Evolutionary conservation across 1,140 invertebrate species (phyloP), one percentile per base, ranked within the genome.

Genomic region (Delia radicum): DNA sequence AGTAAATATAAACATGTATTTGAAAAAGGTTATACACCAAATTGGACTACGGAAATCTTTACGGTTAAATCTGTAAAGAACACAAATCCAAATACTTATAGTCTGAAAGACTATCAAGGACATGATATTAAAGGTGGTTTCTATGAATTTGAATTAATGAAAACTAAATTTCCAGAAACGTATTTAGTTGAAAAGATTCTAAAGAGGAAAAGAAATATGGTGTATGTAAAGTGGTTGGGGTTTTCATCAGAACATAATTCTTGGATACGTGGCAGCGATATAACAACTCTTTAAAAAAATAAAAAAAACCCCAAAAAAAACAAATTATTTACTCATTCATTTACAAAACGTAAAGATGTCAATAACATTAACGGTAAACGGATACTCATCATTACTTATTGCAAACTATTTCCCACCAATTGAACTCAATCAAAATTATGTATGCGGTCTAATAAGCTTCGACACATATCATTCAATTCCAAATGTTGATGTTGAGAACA

Each of bases 21-120:
- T 78, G 78, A 83, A 24, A 87, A 87, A 76, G 83, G 81, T 5
- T 87, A 86, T 79, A 83, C 81, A n/a, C 83, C 83, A 7, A 87
- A 87, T 74, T 87, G 84, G 83, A 79, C 80, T 24, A 85, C 80
- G 42, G 85, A 87, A 82, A 78, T 87, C 37, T 87, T 88, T 75
- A 82, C 79, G 78, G 80, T 86, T 24, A 73, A 67, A 24, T 78
- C 80, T 76, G 78, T 87, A 74, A 73, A 81, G 76, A 76, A 79
- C 13, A 86, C 83, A 7, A 77, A 81, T 80, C 84, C 83, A 12
- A 29, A 77, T 15, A 87, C 82, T 28, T 86, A 85, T 79, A 67
- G 80, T 48, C 55, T 85, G 29, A 75, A 82, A 77, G 82, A 86
- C 77, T 80, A 75, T 75, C 55, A 79, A 74, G 78, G 77, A 37